phyloP scores from a whole-genome alignment of 2,113 vertebrate genomes.

The Myrmecophaga tridactyla region DNA sequence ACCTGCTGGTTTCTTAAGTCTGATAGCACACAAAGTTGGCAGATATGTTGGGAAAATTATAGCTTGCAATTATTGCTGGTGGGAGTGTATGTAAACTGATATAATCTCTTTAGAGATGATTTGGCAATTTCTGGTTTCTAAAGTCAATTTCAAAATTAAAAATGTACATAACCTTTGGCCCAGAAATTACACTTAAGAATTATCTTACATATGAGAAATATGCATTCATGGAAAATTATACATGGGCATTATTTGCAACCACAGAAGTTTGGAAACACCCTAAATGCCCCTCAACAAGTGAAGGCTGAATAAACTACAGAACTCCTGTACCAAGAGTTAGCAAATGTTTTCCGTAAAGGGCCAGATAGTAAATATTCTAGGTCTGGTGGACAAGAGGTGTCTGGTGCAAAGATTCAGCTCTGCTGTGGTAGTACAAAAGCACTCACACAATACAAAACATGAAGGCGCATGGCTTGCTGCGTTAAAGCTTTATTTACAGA shows the following conservation, averaged over 20 bases:
- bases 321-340: not conserved
- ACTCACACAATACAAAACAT: not conserved
- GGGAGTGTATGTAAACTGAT: not conserved
- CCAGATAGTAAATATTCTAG: not conserved
- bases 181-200: not conserved
- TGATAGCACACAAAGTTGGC: not conserved
- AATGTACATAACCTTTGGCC: not conserved
- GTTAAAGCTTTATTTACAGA: conserved; percentile 23
- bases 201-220: not conserved
- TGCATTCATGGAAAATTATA: not conserved
- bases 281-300: not conserved
- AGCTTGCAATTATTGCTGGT: not conserved
- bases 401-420: not conserved
- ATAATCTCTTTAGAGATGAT: not conserved
- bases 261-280: not conserved
- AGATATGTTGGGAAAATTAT: not conserved
- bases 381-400: not conserved
- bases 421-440: not conserved
- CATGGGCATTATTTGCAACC: not conserved
- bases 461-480: not conserved
- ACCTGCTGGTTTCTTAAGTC: not conserved
- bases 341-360: not conserved
- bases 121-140: not conserved
- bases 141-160: not conserved
- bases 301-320: not conserved